Percentiles rank a stretch among this genome's conserved stretches.
Evolutionary conservation across 2,888 invertebrate species (phyloP).

Genomic region (Atethmia centrago): DNA sequence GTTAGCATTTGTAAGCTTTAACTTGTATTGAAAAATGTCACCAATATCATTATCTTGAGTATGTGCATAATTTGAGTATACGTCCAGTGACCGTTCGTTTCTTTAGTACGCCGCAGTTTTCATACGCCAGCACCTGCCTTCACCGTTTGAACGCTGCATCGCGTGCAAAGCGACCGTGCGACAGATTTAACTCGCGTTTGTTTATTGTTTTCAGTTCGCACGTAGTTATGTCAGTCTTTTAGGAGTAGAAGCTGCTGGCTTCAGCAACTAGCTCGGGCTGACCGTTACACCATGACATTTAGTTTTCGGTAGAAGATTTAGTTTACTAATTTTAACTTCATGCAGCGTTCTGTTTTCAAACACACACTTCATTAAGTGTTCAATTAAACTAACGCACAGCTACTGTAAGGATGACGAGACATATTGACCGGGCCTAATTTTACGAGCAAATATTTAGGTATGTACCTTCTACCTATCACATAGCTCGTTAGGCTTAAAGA

Average conservation of each 20-base stretch:
- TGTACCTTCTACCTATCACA: too few relatives aligned
- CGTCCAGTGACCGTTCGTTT: neutral
- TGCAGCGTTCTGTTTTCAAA: too few relatives aligned
- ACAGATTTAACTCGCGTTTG: slow-evolving; percentile 67
- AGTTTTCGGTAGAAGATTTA: too few relatives aligned
- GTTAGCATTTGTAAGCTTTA: neutral
- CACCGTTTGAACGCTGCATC: slow-evolving; percentile 23
- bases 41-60: too few relatives aligned
- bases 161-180: slow-evolving; percentile 50
- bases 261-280: neutral
- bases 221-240: slow-evolving; percentile 26
- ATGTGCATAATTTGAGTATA: neutral
- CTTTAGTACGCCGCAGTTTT: neutral
- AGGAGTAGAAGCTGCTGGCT: slow-evolving; percentile 19
- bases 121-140: neutral
- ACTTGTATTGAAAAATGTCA: neutral
- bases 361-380: too few relatives aligned
- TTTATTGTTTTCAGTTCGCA: slow-evolving; percentile 55
- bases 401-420: too few relatives aligned
- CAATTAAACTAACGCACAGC: too few relatives aligned
- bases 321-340: too few relatives aligned
- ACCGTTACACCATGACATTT: neutral
- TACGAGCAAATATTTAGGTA: too few relatives aligned
- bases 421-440: too few relatives aligned
- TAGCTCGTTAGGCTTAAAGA: too few relatives aligned